Conservation (phyloP, 2,113 vertebrate genomes). For the Siphamia tubifer region DNA sequence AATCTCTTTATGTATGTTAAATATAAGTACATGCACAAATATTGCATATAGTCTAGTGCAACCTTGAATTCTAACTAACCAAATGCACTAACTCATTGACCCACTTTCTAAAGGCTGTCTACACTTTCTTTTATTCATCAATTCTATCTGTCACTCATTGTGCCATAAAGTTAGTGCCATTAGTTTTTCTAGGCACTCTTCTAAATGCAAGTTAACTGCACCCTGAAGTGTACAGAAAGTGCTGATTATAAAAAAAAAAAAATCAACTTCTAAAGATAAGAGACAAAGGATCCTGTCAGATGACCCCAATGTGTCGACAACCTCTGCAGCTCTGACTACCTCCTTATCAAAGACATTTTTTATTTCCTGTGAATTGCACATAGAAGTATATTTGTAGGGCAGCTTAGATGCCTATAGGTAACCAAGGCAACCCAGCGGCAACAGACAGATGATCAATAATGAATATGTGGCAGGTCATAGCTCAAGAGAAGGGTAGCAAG, state of each 20-base stretch:
- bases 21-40: no score
- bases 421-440: constrained; percentile 42
- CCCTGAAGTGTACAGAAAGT: background rate
- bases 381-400: background rate
- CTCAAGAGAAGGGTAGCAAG: constrained; percentile 30
- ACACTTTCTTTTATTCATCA: no score
- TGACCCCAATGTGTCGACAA: constrained; percentile 30
- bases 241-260: background rate
- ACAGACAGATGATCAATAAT: constrained; percentile 64
- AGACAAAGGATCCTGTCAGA: constrained; percentile 1
- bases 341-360: constrained; percentile 23
- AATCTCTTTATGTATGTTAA: no score
- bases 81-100: no score
- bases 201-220: no score
- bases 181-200: no score
- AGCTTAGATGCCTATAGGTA: constrained; percentile 34
- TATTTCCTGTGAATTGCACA: constrained; percentile 26
- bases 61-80: no score
- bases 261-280: constrained; percentile 18
- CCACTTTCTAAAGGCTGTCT: no score
- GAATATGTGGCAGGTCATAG: constrained; percentile 61
- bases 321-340: background rate
- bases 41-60: no score
- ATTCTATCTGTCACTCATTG: no score
- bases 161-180: no score